Evolutionary conservation across 2,113 vertebrate genomes (phyloP).

Genomic region (Neomonachus schauinslandi): DNA sequence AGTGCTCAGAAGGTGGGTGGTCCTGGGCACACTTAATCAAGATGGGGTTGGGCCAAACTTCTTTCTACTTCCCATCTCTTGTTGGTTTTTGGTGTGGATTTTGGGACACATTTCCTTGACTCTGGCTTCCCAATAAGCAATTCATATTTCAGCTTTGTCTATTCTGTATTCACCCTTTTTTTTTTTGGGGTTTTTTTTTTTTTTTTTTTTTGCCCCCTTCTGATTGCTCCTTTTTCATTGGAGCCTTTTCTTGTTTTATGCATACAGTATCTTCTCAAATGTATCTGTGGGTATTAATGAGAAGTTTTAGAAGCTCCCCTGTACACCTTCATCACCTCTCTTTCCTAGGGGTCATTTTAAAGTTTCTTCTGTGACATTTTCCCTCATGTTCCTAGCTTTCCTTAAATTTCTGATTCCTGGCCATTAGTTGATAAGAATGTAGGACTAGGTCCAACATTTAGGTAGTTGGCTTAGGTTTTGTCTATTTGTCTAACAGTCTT

Average conservation of each 20-base stretch:
- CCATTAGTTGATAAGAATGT: not conserved
- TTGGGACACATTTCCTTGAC: not conserved
- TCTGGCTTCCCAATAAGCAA: not conserved
- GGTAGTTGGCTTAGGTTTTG: not conserved
- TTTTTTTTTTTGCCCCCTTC: not conserved
- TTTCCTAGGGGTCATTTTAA: not conserved
- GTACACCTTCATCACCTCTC: not conserved
- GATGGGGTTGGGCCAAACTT: not conserved
- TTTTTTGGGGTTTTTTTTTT: not conserved
- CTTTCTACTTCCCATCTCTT: not conserved
- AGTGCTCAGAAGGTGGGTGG: not conserved
- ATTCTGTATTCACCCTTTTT: not conserved
- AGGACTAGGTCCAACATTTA: not conserved
- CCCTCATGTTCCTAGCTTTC: not conserved
- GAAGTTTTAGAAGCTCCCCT: not conserved
- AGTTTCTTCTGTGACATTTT: not conserved
- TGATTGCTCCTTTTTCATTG: not conserved
- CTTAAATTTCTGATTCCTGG: not conserved
- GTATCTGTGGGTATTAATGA: not conserved
- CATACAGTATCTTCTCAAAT: not conserved
- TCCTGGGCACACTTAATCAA: not conserved
- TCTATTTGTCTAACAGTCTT: not conserved
- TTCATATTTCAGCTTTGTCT: not conserved
- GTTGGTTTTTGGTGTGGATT: not conserved
- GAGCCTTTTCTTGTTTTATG: not conserved